Evolutionary conservation across 2,888 invertebrate genomes (phyloP), one percentile per base, ranked within the genome.

Genomic region (Eilema depressum): DNA sequence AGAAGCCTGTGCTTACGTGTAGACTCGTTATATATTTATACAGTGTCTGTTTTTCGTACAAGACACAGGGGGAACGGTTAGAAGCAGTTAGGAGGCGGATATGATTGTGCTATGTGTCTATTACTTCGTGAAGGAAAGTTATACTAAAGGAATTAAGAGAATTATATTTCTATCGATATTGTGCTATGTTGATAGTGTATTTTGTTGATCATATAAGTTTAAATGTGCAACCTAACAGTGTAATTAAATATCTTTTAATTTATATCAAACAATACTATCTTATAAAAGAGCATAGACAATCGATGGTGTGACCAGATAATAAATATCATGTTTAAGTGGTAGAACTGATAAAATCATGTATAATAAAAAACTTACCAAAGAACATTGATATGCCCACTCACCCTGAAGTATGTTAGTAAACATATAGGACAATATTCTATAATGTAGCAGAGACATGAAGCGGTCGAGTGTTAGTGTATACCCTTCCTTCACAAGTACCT

Each of bases 21-120:
- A 73, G 73, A 75, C 72, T 74, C 76, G 77, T 74, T 76, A 73
- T 67, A 62, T 73, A 69, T 78, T 83, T 83, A n/a, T 80, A 81
- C 75, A 83, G 71, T 69, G 68, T 78, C 83, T 70, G 60, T 70
- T 68, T 63, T 30, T 71, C 64, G 66, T 73, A 61, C 61, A 66
- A 78, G 79, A 81, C 74, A 75, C 71, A 72, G 25, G 57, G 79
- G 78, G 82, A 73, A 75, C 78, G 68, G 81, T 77, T 76, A 88
- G 84, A 89, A 92, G 93, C 93, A 86, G 91, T 92, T 93, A 92
- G 90, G 91, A 89, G 85, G 88, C 86, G 84, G 92, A 89, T 77
- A 88, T 92, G 94, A 93, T 90, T 93, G 95, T 94, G 95, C 95
- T 92, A 93, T 89, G 87, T 88, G 86, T 87, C 81, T 84, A 79